Evolutionary conservation across 1,140 invertebrate species (phyloP), one percentile per base, ranked within the genome.

Genomic region (Amphibalanus amphitrite): DNA sequence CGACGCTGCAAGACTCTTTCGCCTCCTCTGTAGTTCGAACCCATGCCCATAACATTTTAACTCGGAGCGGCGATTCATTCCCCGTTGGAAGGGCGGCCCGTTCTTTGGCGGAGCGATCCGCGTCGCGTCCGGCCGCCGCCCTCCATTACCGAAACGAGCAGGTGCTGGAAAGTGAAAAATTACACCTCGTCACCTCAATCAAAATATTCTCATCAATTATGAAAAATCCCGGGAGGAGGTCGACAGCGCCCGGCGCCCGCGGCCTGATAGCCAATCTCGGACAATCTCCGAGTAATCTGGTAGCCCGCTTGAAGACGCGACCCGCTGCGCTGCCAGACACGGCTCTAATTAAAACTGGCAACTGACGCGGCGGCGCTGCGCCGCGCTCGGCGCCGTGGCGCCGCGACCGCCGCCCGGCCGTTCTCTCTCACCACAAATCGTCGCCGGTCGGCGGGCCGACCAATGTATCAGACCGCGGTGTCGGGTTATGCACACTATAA

Each of bases 121-220:
- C 13, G 13, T 20, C 10, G 47, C 47, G 47, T 23, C 13, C 13
- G 47, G 47, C 6, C 13, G 47, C 20, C 13, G 47, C 47, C 47
- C 47, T 59, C 47, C 47, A 59, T 59, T 59, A 59, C 47, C 47
- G 20, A 59, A 59, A 59, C 47, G 6, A 59, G 47, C 47, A 59
- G 47, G 47, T 59, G 47, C 23, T 59, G 47, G 47, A 59, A 59
- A 59, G 47, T 59, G 47, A 59, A 59, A 59, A 59, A 59, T 59
- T 59, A 59, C 47, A 23, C 13, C 47, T 59, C 47, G 47, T 59
- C 47, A 59, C 47, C 47, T 59, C 47, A 59, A 59, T 59, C 47
- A 59, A 59, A 59, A 59, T 59, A 59, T 59, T 59, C 47, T 59
- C 47, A 59, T 59, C 47, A 59, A 59, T 59, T 59, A 59, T 59